phyloP scores from a whole-genome alignment of 2,797 vertebrate species.

The Arctocebus calabarensis region DNA sequence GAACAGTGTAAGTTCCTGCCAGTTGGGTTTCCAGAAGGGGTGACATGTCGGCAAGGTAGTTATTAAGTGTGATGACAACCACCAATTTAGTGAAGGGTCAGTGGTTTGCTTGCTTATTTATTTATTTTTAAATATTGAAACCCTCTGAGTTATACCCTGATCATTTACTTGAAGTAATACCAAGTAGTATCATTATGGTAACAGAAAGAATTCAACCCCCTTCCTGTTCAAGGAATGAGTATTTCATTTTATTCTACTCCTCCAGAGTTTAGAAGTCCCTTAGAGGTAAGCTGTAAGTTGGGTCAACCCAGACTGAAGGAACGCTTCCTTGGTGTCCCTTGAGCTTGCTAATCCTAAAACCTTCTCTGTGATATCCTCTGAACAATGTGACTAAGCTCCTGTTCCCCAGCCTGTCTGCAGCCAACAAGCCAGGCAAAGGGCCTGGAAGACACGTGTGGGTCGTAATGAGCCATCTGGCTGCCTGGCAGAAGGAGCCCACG shows the following conservation, averaged over 20 bases:
- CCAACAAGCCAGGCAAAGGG: not conserved
- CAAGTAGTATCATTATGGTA: slow-evolving; percentile 16
- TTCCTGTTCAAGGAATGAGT: slow-evolving; percentile 5
- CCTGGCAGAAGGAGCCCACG: not conserved
- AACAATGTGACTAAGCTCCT: not conserved
- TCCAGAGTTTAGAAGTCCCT: not conserved
- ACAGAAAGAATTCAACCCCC: slow-evolving; percentile 34
- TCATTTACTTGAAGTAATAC: slow-evolving; percentile 63
- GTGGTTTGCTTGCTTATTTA: not conserved
- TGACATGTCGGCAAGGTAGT: not conserved
- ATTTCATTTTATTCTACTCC: slow-evolving; percentile 37
- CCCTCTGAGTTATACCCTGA: not conserved
- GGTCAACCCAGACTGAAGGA: not conserved
- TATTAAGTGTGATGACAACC: slow-evolving; percentile 29
- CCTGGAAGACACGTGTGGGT: not conserved
- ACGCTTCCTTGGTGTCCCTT: not conserved
- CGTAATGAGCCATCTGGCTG: slow-evolving; percentile 9
- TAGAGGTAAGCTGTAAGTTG: not conserved
- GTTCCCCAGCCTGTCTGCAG: not conserved
- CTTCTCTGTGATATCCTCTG: not conserved
- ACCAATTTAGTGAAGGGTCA: slow-evolving; percentile 26
- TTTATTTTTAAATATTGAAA: slow-evolving; percentile 65
- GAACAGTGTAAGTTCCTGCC: not conserved
- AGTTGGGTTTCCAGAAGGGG: not conserved
- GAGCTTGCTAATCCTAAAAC: not conserved